These are phyloP conservation scores for Sarcophaga carnaria DNA, from an alignment of 2,888 invertebrate species.

Conservation along the genomic window DNA sequence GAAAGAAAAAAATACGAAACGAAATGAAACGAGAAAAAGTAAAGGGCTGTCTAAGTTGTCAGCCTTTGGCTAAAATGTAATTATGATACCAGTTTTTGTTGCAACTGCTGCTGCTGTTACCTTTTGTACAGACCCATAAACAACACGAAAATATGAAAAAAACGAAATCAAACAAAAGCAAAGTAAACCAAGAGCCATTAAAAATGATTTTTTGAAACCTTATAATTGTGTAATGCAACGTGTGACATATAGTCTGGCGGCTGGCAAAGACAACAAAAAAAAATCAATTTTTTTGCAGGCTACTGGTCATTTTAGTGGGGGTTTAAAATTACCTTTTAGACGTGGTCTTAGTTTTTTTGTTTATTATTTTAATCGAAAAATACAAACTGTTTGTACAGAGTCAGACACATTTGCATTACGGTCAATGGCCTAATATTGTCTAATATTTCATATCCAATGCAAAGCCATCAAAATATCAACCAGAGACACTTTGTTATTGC, in stretches of 20 bases:
- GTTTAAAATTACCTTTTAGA: conserved; percentile 53
- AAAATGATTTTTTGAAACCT: conserved; percentile 50
- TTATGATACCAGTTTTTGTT: conserved; percentile 39
- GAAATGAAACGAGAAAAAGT: not conserved
- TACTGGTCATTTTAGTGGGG: not conserved
- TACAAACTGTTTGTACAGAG: not conserved
- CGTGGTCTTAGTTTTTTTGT: not conserved
- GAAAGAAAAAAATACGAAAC: not conserved
- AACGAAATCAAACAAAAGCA: not conserved
- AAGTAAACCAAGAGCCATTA: not conserved
- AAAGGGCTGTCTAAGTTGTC: conserved; percentile 35
- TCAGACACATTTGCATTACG: not conserved
- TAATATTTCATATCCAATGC: conserved; percentile 51
- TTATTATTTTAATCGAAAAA: conserved; percentile 31
- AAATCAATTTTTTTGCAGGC: not conserved
- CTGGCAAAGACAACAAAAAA: not conserved
- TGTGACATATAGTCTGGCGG: conserved; percentile 9
- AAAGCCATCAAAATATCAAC: conserved; percentile 24
- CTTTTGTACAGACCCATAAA: conserved; percentile 22
- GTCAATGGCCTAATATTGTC: conserved; percentile 44
- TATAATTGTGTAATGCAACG: conserved; percentile 58
- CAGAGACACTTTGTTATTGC: not conserved
- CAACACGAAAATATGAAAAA: conserved; percentile 4
- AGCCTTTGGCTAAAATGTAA: conserved; percentile 49
- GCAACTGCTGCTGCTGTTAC: not conserved